Percentiles rank a stretch among this genome's conserved stretches.
These are phyloP conservation scores for Dendrolimus houi DNA, from an alignment of 2,888 invertebrate species.

Conservation along the genomic window DNA sequence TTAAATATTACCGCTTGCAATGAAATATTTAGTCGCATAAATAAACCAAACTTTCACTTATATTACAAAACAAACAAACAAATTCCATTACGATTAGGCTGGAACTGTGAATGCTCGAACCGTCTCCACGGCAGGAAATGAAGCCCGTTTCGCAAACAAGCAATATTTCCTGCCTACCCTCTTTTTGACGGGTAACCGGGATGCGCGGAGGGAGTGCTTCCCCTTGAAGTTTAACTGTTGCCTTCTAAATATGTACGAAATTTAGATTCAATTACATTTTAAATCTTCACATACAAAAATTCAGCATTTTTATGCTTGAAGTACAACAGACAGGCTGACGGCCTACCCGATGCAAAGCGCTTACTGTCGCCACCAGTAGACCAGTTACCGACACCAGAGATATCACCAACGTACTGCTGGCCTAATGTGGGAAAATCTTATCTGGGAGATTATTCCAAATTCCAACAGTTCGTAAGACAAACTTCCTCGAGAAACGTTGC, in stretches of 20 bases:
- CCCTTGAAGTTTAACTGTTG: not conserved
- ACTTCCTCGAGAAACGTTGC: not conserved
- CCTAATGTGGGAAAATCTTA: not conserved
- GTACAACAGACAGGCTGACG: no score
- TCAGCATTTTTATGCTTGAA: no score
- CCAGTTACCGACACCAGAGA: no score
- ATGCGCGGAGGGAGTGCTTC: not conserved
- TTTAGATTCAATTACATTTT: no score
- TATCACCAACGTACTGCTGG: no score
- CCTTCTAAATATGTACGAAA: not conserved
- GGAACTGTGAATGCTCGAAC: not conserved
- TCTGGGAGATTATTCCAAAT: not conserved
- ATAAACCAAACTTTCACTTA: no score
- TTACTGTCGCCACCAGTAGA: no score
- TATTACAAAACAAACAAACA: not conserved
- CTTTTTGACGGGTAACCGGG: not conserved
- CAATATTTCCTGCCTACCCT: conserved; percentile 5
- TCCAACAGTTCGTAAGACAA: not conserved
- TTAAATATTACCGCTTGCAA: no score
- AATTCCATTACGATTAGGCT: not conserved
- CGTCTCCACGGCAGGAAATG: conserved; percentile 4
- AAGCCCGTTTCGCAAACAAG: conserved; percentile 6
- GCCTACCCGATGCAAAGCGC: no score
- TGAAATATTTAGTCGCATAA: no score
- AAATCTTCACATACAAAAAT: no score